Percentiles rank a stretch among this genome's conserved stretches.
These are phyloP conservation scores for Camponotus pennsylvanicus DNA, from an alignment of 1,140 invertebrate genomes.

Conservation along the genomic window DNA sequence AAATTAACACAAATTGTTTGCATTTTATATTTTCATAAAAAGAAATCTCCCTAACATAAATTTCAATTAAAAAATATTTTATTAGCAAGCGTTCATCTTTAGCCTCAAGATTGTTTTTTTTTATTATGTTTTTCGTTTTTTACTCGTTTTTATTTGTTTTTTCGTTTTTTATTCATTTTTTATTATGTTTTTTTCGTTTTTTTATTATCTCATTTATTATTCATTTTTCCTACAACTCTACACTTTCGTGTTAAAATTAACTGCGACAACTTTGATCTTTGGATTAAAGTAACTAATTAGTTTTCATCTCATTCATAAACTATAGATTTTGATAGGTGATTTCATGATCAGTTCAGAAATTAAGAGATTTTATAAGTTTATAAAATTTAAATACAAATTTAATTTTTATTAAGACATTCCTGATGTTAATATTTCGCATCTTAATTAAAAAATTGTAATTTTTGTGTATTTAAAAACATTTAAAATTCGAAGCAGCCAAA, in stretches of 20 bases:
- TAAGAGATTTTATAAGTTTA: slow-evolving; percentile 45
- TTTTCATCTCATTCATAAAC: slow-evolving; percentile 17
- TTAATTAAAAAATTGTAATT: not conserved
- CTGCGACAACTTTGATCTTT: not conserved
- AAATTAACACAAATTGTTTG: not conserved
- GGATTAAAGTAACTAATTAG: slow-evolving; percentile 8
- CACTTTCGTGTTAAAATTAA: slow-evolving; percentile 15
- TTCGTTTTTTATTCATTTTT: too few species aligned
- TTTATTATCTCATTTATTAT: too few species aligned
- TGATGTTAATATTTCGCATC: not conserved
- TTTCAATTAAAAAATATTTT: not conserved
- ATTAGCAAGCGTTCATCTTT: not conserved
- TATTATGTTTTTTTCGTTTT: too few species aligned
- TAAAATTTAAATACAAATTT: slow-evolving; percentile 34
- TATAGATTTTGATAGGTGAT: not conserved
- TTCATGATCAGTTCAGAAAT: slow-evolving; percentile 19
- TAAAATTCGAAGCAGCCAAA: not conserved
- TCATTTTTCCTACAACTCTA: not conserved
- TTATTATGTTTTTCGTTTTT: not conserved
- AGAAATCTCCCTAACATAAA: not conserved
- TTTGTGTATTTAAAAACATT: not conserved
- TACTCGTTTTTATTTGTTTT: too few species aligned
- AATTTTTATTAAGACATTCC: not conserved
- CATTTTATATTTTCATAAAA: not conserved
- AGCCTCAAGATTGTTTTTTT: not conserved